Percentiles rank a stretch among this genome's conserved stretches.
Evolutionary conservation across 2,113 vertebrate genomes (phyloP).

Genomic region (Nothocercus julius): DNA sequence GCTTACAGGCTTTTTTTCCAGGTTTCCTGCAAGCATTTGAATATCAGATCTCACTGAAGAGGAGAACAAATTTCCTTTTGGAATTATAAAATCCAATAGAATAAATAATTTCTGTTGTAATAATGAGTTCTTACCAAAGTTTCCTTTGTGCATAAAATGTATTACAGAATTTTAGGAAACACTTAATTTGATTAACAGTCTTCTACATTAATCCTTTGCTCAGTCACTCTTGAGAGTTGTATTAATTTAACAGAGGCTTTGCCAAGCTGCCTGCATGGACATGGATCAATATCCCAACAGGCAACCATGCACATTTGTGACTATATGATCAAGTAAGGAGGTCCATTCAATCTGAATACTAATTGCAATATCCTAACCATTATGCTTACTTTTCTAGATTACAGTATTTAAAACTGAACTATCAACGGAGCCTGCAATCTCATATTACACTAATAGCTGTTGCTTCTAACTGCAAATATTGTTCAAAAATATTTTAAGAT

Average conservation of each 20-base stretch:
- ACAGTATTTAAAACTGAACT: background rate
- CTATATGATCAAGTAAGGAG: conserved; percentile 48
- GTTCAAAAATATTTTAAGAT: background rate
- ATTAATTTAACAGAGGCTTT: conserved; percentile 69
- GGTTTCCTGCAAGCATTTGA: conserved; percentile 3
- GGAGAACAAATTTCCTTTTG: conserved; percentile 24
- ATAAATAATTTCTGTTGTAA: conserved; percentile 54
- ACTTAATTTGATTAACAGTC: conserved; percentile 73
- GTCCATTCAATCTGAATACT: background rate
- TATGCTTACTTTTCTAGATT: background rate
- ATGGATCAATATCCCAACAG: conserved; percentile 60
- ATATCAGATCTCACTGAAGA: background rate
- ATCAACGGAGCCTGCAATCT: background rate
- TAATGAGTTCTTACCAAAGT: conserved; percentile 43
- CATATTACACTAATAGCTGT: background rate
- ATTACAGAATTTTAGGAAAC: conserved; percentile 71
- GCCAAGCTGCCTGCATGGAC: conserved; percentile 45
- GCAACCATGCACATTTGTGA: conserved; percentile 21
- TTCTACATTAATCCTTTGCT: conserved; percentile 58
- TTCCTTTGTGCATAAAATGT: conserved; percentile 66
- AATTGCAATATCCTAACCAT: conserved; percentile 10
- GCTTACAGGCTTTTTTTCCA: background rate
- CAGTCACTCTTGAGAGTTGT: conserved; percentile 64
- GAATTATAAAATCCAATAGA: conserved; percentile 39
- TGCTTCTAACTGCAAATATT: background rate